phyloP scores from a whole-genome alignment of 2,113 vertebrate species.

The Elephantulus edwardii region DNA sequence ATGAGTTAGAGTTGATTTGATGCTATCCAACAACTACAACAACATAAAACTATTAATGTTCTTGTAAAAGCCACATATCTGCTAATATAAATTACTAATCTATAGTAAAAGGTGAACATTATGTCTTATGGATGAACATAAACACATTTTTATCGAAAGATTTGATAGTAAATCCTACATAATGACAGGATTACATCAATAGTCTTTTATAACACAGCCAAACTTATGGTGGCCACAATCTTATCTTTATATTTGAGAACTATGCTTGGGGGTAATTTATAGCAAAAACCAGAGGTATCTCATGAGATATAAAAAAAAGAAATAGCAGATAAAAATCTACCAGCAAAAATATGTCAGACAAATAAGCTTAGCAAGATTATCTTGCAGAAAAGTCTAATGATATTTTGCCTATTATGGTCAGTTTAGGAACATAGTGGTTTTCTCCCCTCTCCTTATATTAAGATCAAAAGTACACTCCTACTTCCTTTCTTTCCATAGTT shows the following conservation, averaged over 20 bases:
- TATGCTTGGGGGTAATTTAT: constrained; percentile 6
- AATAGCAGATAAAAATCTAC: constrained; percentile 54
- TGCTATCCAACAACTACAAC: no score
- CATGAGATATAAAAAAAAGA: constrained; percentile 41
- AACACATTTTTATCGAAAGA: constrained; percentile 24
- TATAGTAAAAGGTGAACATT: neutral
- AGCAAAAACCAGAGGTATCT: constrained; percentile 46
- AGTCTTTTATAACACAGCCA: constrained; percentile 9
- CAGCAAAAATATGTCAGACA: constrained; percentile 36
- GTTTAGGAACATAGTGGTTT: constrained; percentile 8
- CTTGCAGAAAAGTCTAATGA: constrained; percentile 48
- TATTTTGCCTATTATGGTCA: constrained; percentile 61
- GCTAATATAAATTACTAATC: constrained; percentile 36
- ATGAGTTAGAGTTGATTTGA: no score
- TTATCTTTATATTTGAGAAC: constrained; percentile 33
- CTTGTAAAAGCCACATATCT: constrained; percentile 11
- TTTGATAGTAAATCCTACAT: neutral
- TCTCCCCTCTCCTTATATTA: constrained; percentile 20
- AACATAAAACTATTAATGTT: constrained; percentile 22
- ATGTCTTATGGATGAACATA: neutral
- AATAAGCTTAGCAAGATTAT: constrained; percentile 67
- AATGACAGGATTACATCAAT: constrained; percentile 25
- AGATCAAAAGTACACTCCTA: constrained; percentile 69
- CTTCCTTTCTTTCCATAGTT: constrained; percentile 64
- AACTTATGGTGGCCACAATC: neutral